Base-by-base conservation (phyloP, 2,797 vertebrate species). In the Macroramphosus scolopax region DNA sequence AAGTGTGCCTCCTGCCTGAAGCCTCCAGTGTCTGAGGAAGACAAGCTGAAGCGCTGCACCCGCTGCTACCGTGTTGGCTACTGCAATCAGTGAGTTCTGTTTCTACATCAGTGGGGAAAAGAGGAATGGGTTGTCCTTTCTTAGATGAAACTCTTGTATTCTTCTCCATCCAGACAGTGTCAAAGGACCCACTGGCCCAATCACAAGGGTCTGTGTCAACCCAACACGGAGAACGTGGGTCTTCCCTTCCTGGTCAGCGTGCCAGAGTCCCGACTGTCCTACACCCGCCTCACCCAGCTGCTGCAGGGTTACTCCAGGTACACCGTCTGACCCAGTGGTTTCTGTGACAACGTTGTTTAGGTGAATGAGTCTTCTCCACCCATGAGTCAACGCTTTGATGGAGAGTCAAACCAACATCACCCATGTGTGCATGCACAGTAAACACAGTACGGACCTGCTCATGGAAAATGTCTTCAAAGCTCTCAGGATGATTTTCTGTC, bases 51-150 rank as follows among this genome's bases (percentile, higher is more conserved):
- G 65, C 92, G 96, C 1, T 98, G 97, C 71, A 98, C 93, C n/a
- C 92, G 95, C 48, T 99, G 97, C 82, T 99, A 98, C 68, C 91
- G 95, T 0, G 97, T 97, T 2, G 95, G 95, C 82, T 99, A 99
- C 83, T 99, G 97, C 86, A 99, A 99, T 31, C 94, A 96, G 97
- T 99, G 78, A 95, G 95, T 91, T 60, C 10, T 37, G 2, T 17
- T 5, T 2, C n/a, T n/a, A n/a, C n/a, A n/a, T n/a, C n/a, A n/a
- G n/a, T n/a, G n/a, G n/a, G n/a, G n/a, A n/a, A n/a, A n/a, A n/a
- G n/a, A n/a, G n/a, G n/a, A n/a, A n/a, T n/a, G n/a, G n/a, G n/a
- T n/a, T n/a, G 20, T 22, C 3, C 3, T 22, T 22, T 22, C 3
- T 22, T 22, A n/a, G 20, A 22, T 22, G 20, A 22, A 15, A 37